Evolutionary conservation across 2,113 vertebrate species (phyloP).

Genomic region (Motacilla alba): DNA sequence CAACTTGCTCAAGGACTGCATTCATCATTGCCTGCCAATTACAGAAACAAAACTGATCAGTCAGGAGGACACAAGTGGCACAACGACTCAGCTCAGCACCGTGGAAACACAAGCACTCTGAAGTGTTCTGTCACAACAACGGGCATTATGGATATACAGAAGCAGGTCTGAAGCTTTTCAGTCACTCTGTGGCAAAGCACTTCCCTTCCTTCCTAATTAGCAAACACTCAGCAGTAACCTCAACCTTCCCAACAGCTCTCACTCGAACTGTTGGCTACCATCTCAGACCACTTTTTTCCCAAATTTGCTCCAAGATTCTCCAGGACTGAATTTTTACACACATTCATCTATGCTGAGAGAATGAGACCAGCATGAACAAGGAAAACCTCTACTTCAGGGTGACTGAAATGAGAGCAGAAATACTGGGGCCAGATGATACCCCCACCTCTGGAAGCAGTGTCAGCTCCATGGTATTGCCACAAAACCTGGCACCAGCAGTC

Average conservation of each 20-base stretch:
- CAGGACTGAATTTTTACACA: neutral
- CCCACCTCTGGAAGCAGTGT: neutral
- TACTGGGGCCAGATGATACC: neutral
- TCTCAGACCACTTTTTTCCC: neutral
- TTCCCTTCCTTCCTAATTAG: neutral
- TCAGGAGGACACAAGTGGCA: neutral
- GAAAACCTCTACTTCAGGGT: neutral
- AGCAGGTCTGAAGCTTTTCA: neutral
- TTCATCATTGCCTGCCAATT: conserved; percentile 41
- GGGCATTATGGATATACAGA: neutral
- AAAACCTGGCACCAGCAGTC: neutral
- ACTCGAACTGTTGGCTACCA: neutral
- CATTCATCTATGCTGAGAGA: neutral
- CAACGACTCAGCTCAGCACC: rapidly evolving
- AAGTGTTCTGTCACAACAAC: neutral
- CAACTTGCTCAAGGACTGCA: conserved; percentile 13
- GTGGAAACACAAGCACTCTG: neutral
- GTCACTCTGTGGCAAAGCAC: neutral
- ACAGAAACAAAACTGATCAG: conserved; percentile 8
- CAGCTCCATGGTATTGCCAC: neutral
- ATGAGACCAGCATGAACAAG: neutral
- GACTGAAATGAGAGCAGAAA: neutral
- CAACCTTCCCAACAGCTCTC: neutral
- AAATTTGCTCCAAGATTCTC: neutral
- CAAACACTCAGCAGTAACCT: neutral